These are phyloP conservation scores for Drosophila sturtevanti DNA, from an alignment of 1,140 invertebrate genomes.

Conservation along the genomic window DNA sequence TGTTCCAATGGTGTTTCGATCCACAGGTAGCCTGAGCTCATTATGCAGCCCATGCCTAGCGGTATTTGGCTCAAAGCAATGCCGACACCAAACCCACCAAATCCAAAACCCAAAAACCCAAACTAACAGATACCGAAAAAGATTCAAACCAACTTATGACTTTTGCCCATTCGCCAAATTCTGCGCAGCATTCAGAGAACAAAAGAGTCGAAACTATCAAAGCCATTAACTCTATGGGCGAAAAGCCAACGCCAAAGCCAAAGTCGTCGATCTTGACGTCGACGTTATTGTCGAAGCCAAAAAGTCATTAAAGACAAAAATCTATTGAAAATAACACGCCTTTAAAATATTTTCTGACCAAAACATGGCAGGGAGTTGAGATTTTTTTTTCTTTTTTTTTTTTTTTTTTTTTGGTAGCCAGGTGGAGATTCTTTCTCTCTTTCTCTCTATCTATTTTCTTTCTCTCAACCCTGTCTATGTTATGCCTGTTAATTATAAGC, in stretches of 20 bases:
- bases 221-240: conserved; percentile 60
- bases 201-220: conserved; percentile 60
- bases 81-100: conserved; percentile 35
- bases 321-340: conserved; percentile 76
- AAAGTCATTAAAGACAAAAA: conserved; percentile 78
- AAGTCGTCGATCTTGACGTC: not conserved
- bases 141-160: conserved; percentile 43
- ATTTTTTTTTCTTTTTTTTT: no score
- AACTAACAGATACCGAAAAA: conserved; percentile 4
- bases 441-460: not conserved
- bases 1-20: conserved; percentile 20
- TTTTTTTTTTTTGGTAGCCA: no score
- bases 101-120: conserved; percentile 10
- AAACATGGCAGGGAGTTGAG: conserved; percentile 25
- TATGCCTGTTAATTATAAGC: conserved; percentile 65
- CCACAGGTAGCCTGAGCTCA: conserved; percentile 37
- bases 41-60: conserved; percentile 39
- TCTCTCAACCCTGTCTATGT: not conserved
- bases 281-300: conserved; percentile 22
- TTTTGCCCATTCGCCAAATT: conserved; percentile 50
- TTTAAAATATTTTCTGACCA: conserved; percentile 55
- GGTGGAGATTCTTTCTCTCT: conserved; percentile 27
- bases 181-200: conserved; percentile 51
- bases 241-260: conserved; percentile 17
- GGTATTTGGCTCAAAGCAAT: conserved; percentile 41